Evolutionary conservation across 2,113 vertebrate species (phyloP).

Genomic region (Macrotus californicus): DNA sequence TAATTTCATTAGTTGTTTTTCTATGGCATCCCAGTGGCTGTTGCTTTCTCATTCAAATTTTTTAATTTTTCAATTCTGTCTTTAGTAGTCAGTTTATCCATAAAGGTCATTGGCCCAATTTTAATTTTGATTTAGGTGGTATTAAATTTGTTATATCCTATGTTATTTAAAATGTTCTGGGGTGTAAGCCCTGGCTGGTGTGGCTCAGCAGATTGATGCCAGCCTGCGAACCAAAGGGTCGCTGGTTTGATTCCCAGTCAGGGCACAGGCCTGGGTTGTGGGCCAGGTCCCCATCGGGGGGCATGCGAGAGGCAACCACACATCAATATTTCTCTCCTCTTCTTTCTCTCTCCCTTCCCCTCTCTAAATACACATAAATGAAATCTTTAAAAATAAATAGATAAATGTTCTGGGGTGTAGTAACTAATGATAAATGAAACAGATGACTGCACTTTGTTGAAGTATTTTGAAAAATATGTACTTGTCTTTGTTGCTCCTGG

Average conservation of each 20-base stretch:
- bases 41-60: neutral
- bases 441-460: neutral
- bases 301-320: too few species aligned
- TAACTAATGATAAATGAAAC: neutral
- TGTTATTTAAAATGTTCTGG: constrained; percentile 7
- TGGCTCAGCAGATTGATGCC: too few species aligned
- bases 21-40: neutral
- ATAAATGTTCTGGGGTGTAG: neutral
- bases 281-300: too few species aligned
- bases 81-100: neutral
- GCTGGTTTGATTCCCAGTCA: too few species aligned
- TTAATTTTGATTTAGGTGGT: constrained; percentile 19
- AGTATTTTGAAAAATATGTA: neutral
- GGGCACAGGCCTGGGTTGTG: too few species aligned
- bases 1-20: neutral
- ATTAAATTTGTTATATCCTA: neutral
- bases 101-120: neutral
- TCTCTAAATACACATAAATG: too few species aligned
- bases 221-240: too few species aligned
- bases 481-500: neutral
- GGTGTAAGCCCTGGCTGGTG: too few species aligned
- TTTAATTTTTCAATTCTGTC: neutral
- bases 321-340: too few species aligned
- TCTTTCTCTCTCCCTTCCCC: too few species aligned
- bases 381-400: too few species aligned